Conservation (phyloP, 2,113 vertebrate genomes). For the Phaetusa simplex region DNA sequence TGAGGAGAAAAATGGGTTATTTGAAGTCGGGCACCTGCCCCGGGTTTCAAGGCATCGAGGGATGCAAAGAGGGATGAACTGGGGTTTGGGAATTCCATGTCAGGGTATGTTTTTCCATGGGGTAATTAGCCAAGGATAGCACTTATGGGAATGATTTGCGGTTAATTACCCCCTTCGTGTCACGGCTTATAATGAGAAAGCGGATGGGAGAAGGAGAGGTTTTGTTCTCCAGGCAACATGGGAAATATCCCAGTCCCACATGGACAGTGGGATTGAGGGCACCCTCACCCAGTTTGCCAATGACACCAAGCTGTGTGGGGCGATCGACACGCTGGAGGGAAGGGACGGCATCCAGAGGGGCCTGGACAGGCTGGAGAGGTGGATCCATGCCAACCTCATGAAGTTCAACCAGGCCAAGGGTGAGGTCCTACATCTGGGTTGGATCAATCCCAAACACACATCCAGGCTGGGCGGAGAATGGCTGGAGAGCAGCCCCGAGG, state of each 20-base stretch:
- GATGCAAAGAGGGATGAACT: background rate
- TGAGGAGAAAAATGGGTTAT: background rate
- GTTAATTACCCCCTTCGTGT: background rate
- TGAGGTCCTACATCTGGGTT: background rate
- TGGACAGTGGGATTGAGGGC: background rate
- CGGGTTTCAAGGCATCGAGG: background rate
- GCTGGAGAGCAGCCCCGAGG: background rate
- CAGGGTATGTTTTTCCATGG: fast-evolving
- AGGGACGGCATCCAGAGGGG: background rate
- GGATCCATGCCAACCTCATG: background rate
- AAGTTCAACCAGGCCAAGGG: background rate
- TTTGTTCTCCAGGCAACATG: background rate
- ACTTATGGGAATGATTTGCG: background rate
- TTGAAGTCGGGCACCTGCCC: background rate
- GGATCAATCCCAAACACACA: background rate
- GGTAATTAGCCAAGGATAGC: background rate
- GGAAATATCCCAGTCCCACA: background rate
- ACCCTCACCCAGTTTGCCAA: background rate
- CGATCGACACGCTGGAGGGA: too few relatives aligned
- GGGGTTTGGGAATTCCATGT: background rate
- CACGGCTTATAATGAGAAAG: background rate
- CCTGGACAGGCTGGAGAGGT: background rate
- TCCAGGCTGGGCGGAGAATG: too few relatives aligned
- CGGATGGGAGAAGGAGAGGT: background rate
- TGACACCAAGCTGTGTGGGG: background rate